Evolutionary conservation across 2,113 vertebrate genomes (phyloP).

Genomic region (Plotosus lineatus): DNA sequence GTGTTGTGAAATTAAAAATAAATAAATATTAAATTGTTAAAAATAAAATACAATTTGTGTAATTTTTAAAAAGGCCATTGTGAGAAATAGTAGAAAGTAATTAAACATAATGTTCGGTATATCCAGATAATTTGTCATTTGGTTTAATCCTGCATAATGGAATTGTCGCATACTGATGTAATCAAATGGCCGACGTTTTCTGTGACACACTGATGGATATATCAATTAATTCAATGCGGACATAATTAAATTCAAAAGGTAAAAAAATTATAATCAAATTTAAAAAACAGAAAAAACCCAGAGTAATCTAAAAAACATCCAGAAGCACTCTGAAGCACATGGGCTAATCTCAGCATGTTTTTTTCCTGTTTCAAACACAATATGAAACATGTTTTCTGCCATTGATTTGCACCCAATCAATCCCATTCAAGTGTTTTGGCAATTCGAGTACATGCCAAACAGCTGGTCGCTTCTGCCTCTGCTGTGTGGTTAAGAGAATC

Average conservation of each 20-base stretch:
- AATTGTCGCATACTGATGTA: slow-evolving; percentile 14
- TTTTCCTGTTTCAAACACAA: not conserved
- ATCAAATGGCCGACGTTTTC: slow-evolving; percentile 19
- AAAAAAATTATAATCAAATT: not conserved
- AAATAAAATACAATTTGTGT: not conserved
- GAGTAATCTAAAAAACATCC: too few species aligned
- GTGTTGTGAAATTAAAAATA: not conserved
- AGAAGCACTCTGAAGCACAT: not conserved
- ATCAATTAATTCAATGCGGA: slow-evolving; percentile 30
- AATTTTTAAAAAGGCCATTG: not conserved
- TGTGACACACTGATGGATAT: slow-evolving; percentile 28
- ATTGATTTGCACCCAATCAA: slow-evolving; percentile 15
- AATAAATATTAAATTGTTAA: too few species aligned
- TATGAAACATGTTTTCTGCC: not conserved
- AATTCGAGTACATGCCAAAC: not conserved
- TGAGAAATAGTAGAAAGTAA: not conserved
- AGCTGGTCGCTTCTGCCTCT: slow-evolving; percentile 22
- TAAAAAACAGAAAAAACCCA: not conserved
- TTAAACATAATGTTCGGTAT: not conserved
- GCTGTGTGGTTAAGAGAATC: not conserved
- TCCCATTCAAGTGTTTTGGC: not conserved
- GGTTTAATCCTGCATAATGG: not conserved
- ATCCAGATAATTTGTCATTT: not conserved
- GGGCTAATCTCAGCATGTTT: not conserved
- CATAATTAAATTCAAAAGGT: slow-evolving; percentile 16